Evolutionary conservation across 2,113 vertebrate genomes (phyloP).

Genomic region (Brachypteracias leptosomus): DNA sequence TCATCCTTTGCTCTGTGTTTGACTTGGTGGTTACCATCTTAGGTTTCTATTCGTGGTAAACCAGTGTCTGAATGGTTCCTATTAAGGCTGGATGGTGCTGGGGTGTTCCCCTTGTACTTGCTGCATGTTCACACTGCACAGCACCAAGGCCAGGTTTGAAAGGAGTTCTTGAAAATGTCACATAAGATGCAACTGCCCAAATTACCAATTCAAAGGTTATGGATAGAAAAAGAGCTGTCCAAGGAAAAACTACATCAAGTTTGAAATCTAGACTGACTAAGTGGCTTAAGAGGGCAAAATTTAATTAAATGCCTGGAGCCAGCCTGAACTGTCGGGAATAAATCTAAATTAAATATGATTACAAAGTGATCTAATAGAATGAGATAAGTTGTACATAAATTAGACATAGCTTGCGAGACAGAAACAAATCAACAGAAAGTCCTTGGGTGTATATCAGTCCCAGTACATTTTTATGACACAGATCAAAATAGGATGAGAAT

Average conservation of each 20-base stretch:
- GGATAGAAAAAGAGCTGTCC: background rate
- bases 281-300: constrained; percentile 61
- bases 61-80: accelerated
- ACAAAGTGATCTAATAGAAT: constrained; percentile 68
- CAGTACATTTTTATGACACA: constrained; percentile 43
- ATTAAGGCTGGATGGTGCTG: background rate
- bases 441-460: constrained; percentile 42
- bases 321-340: constrained; percentile 62
- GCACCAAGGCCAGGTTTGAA: background rate
- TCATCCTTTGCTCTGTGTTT: background rate
- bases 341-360: constrained; percentile 76
- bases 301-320: constrained; percentile 71
- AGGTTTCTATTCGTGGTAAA: background rate
- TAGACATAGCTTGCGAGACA: constrained; percentile 1
- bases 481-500: constrained; percentile 57
- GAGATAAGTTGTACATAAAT: constrained; percentile 64
- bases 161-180: background rate
- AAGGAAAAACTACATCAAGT: constrained; percentile 32
- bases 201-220: constrained; percentile 42
- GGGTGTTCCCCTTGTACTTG: background rate
- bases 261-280: constrained; percentile 59
- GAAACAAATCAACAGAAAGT: constrained; percentile 52
- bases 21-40: accelerated
- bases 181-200: background rate
- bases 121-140: background rate